Evolutionary conservation across 1,140 invertebrate genomes (phyloP).

Genomic region (Drosophila nigromelanica): DNA sequence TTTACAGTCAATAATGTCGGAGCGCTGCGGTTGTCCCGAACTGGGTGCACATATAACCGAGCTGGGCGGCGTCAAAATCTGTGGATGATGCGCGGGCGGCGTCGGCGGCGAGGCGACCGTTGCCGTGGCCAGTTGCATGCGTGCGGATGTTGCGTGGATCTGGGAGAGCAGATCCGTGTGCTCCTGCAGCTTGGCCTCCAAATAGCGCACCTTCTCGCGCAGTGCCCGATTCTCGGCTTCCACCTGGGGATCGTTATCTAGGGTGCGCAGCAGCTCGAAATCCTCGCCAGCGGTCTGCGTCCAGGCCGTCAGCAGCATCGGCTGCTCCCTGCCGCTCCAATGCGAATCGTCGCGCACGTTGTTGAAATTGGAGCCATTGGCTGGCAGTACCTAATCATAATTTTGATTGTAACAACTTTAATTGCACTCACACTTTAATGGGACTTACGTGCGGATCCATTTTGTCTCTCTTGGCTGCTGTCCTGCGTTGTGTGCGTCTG

Average conservation of each 20-base stretch:
- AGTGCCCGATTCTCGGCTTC: conserved; percentile 56
- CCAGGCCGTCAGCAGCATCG: conserved; percentile 70
- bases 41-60: conserved; percentile 57
- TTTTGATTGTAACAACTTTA: not conserved
- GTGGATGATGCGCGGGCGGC: conserved; percentile 26
- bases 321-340: conserved; percentile 21
- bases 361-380: conserved; percentile 39
- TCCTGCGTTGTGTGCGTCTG: conserved; percentile 24
- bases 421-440: not conserved
- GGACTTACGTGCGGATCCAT: conserved; percentile 63
- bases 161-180: conserved; percentile 71
- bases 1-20: conserved; percentile 71
- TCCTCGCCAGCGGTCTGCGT: conserved; percentile 67
- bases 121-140: conserved; percentile 50
- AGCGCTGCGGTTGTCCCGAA: conserved; percentile 12
- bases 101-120: conserved; percentile 35
- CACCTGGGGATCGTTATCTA: conserved; percentile 29
- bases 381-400: conserved; percentile 25
- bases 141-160: conserved; percentile 63
- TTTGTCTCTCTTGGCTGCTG: conserved; percentile 12
- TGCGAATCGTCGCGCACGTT: conserved; percentile 18
- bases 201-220: conserved; percentile 64
- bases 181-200: conserved; percentile 64
- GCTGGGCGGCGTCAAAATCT: conserved; percentile 64
- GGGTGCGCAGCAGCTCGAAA: conserved; percentile 47